Evolutionary conservation across 2,113 vertebrate species (phyloP).

Genomic region (Aphelocoma coerulescens): DNA sequence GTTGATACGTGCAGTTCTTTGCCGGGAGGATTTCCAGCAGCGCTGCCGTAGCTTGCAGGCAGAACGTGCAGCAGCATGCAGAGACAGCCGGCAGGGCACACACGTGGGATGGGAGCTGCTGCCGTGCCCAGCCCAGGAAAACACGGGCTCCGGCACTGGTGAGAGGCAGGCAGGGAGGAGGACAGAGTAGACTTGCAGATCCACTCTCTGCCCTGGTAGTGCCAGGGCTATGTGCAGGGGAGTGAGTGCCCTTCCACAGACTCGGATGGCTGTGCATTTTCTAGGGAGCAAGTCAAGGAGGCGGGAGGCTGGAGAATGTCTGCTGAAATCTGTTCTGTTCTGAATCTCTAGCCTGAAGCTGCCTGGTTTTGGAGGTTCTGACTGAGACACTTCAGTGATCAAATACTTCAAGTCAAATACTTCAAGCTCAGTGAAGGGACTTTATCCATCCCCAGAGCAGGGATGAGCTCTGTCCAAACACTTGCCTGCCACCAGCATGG

Average conservation of each 20-base stretch:
- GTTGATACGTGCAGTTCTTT: background rate
- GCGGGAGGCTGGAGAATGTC: background rate
- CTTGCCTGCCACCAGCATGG: background rate
- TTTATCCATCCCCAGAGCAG: background rate
- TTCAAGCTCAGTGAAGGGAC: background rate
- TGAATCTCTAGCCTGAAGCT: background rate
- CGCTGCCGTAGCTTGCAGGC: background rate
- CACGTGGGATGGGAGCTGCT: background rate
- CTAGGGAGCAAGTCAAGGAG: background rate
- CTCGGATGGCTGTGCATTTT: rapidly evolving
- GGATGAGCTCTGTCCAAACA: background rate
- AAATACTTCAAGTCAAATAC: background rate
- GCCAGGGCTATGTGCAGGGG: background rate
- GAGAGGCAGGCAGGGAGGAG: background rate
- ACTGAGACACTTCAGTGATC: background rate
- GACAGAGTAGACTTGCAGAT: background rate
- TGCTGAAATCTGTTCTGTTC: background rate
- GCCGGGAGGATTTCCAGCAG: constrained; percentile 1
- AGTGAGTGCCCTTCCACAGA: rapidly evolving
- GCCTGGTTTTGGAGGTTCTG: background rate
- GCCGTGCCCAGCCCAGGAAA: background rate
- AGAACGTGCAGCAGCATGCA: background rate
- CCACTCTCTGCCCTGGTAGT: background rate
- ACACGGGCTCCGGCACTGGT: rapidly evolving
- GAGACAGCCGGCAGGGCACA: background rate